Conservation (phyloP, 1,140 invertebrate species). For the Cyclina sinensis region DNA sequence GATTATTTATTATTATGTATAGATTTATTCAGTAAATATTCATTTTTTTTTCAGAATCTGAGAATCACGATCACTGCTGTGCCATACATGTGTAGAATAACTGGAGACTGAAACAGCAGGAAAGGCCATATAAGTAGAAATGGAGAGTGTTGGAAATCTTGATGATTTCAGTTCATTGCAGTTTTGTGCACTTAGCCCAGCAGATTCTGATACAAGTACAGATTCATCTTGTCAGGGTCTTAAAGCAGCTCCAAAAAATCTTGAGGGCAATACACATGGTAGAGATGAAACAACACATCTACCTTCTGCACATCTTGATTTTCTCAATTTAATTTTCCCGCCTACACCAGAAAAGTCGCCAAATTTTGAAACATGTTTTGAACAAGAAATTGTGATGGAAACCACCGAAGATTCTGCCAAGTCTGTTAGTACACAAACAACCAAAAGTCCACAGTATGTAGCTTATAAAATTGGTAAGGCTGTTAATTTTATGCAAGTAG, state of each 20-base stretch:
- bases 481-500: background rate
- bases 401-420: background rate
- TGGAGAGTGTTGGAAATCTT: background rate
- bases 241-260: background rate
- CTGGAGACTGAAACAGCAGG: no score
- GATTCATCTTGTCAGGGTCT: background rate
- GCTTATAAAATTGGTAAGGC: background rate
- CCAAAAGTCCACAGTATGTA: background rate
- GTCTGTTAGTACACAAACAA: background rate
- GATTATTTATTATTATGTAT: no score
- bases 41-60: no score
- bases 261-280: background rate
- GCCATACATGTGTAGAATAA: no score
- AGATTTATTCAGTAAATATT: no score
- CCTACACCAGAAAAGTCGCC: background rate
- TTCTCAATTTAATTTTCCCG: conserved; percentile 5
- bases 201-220: background rate
- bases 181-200: background rate
- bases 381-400: background rate
- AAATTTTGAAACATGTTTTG: background rate
- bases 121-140: background rate
- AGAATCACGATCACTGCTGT: no score
- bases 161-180: background rate
- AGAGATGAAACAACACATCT: background rate
- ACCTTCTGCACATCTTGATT: background rate